Evolutionary conservation across 1,140 invertebrate species (phyloP), one percentile per base, ranked within the genome.

Genomic region (Drosophila tani): DNA sequence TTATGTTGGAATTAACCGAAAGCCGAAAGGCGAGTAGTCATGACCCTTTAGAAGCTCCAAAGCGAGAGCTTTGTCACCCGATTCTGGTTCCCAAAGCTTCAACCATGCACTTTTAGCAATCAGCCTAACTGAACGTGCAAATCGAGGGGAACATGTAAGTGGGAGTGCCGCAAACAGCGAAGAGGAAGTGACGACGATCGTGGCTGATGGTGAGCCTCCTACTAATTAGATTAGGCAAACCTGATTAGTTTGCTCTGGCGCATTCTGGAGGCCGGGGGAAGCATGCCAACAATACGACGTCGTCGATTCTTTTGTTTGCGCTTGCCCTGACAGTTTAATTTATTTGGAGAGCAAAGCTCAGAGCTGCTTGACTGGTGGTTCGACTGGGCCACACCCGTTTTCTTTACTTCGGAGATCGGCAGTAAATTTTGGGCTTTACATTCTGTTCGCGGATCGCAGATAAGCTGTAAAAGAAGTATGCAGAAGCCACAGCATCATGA

Each of bases 201-300:
- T 53, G 17, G 57, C 7, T 15, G 14, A 27, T 14, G 21, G 38
- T 62, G 43, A n/a, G n/a, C 57, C 45, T 73, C 21, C 32, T 56
- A 58, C 66, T 84, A 81, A 88, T 84, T 75, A 78, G 81, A 87
- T 87, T 69, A 75, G 75, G 41, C 58, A 84, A 83, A 84, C 40
- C 63, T 70, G 77, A 81, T 88, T 71, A 83, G 68, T 50, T 50
- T 58, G 69, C 62, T 47, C 47, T 75, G 41, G 45, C 71, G 45
- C 38, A 19, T 49, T 32, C 45, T 67, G 43, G 15, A 17, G 17
- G 19, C 27, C 45, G 46, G 32, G 57, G 38, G 45, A 47, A 79
- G 29, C 60, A 41, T 15, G 3, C 45, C 60, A 64, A 15, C 56
- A n/a, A n/a, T n/a, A n/a, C n/a, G n/a, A 17, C 51, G 74, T 29